phyloP scores from a whole-genome alignment of 2,113 vertebrate species.

The Chelonoidis abingdonii region DNA sequence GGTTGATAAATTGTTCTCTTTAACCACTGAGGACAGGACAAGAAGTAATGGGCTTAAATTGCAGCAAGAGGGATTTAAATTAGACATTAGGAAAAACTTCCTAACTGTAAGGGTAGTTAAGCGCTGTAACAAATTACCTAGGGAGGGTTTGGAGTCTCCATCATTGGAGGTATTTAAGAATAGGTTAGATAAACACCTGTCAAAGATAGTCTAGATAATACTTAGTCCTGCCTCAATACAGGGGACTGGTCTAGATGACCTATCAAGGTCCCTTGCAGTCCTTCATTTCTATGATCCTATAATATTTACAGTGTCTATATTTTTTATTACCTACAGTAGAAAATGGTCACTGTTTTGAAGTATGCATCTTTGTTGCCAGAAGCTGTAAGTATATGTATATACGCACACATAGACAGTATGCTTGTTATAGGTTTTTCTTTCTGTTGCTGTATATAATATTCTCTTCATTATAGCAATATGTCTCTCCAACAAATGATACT shows the following conservation, averaged over 20 bases:
- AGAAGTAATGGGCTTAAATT: background rate
- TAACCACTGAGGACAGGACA: background rate
- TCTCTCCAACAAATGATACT: conserved; percentile 56
- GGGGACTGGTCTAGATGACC: background rate
- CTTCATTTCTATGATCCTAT: background rate
- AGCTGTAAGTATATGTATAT: background rate
- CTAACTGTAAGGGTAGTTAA: background rate
- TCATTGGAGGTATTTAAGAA: background rate
- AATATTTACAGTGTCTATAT: background rate
- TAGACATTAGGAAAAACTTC: background rate
- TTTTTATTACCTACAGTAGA: background rate
- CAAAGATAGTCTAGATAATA: background rate
- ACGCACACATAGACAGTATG: background rate
- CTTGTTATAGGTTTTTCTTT: background rate
- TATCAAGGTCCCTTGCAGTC: background rate
- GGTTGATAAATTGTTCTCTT: background rate
- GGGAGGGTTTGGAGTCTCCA: background rate
- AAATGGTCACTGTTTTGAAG: background rate
- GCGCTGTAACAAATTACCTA: background rate
- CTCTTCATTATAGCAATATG: conserved; percentile 33
- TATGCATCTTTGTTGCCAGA: background rate
- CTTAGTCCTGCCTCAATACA: background rate
- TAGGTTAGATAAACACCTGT: background rate
- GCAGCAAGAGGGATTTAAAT: background rate
- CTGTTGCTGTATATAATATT: background rate